Evolutionary conservation across 2,113 vertebrate genomes (phyloP), one percentile per base, ranked within the genome.

Genomic region (Motacilla tschutschensis): DNA sequence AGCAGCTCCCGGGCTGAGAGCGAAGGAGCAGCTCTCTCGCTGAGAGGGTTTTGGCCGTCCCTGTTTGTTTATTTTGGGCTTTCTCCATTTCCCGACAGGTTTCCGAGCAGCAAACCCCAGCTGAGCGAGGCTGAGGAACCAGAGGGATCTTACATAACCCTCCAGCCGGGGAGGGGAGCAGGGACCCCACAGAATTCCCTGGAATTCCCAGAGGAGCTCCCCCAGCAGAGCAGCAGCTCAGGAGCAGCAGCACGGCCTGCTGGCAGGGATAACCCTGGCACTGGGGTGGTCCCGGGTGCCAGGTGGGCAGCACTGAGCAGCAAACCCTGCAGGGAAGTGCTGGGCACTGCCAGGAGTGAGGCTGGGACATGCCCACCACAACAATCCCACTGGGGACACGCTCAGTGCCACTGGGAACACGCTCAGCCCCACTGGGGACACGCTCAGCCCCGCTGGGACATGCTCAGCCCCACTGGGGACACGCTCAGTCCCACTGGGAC

Each of bases 81-180:
- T 69, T 75, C 25, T 54, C 57, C 29, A 15, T 55, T 35, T 51
- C 7, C 15, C 7, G 35, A 3, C 62, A 53, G 6, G 17, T 69
- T 82, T 65, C 16, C 28, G 20, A 81, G 85, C 26, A 75, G 76
- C 35, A 77, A 83, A 70, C 5, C 79, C 17, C 53, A 63, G 60
- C 74, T 62, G 44, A 8, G 60, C 47, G 14, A 90, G 55, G 51
- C 28, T 35, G 81, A 87, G 65, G 62, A 87, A 64, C 29, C 66
- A 87, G 73, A 63, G 60, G 53, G 71, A 84, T 79, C 84, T 96
- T 96, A 96, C 26, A 57, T 95, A 96, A 96, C 43, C 41, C 21
- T 83, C 71, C 47, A 74, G 17, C 28, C 25, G 50, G 88, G 80
- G 70, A 78, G 63, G 29, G 44, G 51, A 76, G 75, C 31, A 18